Conservation (phyloP, 2,888 invertebrate genomes). For the Rambutsinella grinnellia region DNA sequence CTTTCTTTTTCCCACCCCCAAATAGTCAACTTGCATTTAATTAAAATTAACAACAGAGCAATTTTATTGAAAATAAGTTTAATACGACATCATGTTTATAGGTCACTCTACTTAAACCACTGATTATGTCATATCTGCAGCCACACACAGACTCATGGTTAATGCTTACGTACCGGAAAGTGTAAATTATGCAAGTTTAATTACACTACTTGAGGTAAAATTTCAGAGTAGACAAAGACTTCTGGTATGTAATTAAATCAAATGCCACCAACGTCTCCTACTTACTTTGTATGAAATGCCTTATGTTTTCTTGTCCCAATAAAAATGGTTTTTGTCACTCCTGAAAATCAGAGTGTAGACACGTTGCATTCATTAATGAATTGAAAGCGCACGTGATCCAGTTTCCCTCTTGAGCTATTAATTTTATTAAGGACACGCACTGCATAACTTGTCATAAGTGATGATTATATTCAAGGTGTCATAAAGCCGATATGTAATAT, state of each 20-base stretch:
- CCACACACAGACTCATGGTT: slow-evolving; percentile 7
- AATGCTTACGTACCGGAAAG: slow-evolving; percentile 41
- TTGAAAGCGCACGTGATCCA: slow-evolving; percentile 40
- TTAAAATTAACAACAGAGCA: too few species aligned
- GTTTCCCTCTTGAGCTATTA: slow-evolving; percentile 13
- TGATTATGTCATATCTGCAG: slow-evolving; percentile 19
- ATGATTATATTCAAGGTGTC: slow-evolving; percentile 35
- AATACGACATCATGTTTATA: background rate
- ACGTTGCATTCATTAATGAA: background rate
- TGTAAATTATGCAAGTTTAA: slow-evolving; percentile 24
- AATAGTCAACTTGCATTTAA: too few species aligned
- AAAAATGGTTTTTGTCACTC: slow-evolving; percentile 31
- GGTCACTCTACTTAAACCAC: slow-evolving; percentile 11
- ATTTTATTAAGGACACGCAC: background rate
- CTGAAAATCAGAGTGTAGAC: slow-evolving; percentile 15
- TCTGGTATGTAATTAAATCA: slow-evolving; percentile 22
- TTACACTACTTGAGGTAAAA: slow-evolving; percentile 8
- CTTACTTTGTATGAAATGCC: too few species aligned
- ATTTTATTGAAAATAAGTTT: too few species aligned
- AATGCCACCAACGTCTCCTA: background rate
- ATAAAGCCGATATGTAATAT: slow-evolving; percentile 16
- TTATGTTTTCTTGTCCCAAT: slow-evolving; percentile 22
- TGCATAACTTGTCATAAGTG: background rate
- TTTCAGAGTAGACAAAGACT: background rate
- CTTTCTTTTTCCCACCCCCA: too few species aligned